These are phyloP conservation scores for Sipha flava DNA, from an alignment of 1,140 invertebrate species.

Conservation along the genomic window DNA sequence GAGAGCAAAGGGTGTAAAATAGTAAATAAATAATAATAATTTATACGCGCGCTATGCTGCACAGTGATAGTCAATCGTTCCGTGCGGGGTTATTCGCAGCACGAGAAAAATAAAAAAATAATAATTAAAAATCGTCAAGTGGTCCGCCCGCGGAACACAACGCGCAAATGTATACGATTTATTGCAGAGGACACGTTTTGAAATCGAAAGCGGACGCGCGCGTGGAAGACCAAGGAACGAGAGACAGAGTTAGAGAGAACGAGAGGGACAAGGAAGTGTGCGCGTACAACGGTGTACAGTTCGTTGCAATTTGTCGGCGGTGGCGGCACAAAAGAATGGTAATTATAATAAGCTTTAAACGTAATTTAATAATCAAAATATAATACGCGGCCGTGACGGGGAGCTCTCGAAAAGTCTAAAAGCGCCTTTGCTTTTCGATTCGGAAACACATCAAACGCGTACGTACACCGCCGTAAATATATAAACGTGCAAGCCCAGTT, in stretches of 20 bases:
- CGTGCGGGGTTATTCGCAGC: too few relatives aligned
- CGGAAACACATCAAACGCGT: slow-evolving; percentile 25
- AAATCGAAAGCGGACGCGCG: background rate
- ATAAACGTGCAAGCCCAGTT: too few relatives aligned
- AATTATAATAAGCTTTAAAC: slow-evolving; percentile 12
- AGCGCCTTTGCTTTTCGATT: slow-evolving; percentile 25
- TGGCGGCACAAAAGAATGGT: slow-evolving; percentile 7
- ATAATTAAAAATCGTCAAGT: background rate
- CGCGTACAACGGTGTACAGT: too few relatives aligned
- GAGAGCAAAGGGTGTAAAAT: too few relatives aligned
- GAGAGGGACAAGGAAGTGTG: too few relatives aligned
- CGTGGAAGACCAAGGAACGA: too few relatives aligned
- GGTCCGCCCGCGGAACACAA: background rate
- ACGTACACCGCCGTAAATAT: background rate
- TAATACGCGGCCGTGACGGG: background rate
- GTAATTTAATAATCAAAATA: slow-evolving; percentile 15
- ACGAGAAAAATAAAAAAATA: too few relatives aligned
- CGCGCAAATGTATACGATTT: background rate
- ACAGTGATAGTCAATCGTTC: too few relatives aligned
- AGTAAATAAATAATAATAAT: too few relatives aligned
- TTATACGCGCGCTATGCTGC: too few relatives aligned
- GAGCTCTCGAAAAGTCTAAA: background rate
- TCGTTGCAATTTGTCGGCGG: background rate
- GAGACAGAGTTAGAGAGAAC: too few relatives aligned
- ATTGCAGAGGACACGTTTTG: background rate